Evolutionary conservation across 2,888 invertebrate genomes (phyloP).

Genomic region (Erynnis tages): DNA sequence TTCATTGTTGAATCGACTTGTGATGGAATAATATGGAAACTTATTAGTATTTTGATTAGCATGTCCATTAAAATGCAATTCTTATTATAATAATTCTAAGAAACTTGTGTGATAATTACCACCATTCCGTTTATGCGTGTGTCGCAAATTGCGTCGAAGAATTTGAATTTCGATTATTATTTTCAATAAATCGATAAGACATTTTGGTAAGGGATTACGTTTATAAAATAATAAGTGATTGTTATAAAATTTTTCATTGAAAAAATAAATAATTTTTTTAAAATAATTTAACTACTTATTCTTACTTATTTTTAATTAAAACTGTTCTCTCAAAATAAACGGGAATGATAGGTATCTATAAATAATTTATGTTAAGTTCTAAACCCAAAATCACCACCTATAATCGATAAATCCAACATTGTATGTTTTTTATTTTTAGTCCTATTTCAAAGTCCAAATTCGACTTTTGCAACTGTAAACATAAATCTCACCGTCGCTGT

Average conservation of each 20-base stretch:
- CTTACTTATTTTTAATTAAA: no score
- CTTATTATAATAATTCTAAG: not conserved
- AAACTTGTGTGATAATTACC: not conserved
- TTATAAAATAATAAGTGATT: no score
- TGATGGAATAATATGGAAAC: conserved; percentile 1
- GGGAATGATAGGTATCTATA: no score
- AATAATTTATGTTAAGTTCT: no score
- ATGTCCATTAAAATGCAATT: not conserved
- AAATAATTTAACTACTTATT: no score
- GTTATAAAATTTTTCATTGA: no score
- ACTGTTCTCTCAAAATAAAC: no score
- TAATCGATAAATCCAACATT: no score
- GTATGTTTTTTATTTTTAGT: no score
- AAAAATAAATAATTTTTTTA: no score
- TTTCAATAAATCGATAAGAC: not conserved
- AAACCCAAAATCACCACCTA: no score
- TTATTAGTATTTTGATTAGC: conserved; percentile 3
- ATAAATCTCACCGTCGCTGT: not conserved
- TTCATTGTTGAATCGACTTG: not conserved
- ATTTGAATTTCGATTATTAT: not conserved
- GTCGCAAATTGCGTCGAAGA: not conserved
- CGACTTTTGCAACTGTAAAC: not conserved
- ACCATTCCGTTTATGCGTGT: not conserved
- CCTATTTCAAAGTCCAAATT: not conserved
- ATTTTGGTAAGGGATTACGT: no score